Evolutionary conservation across 2,797 vertebrate species (phyloP), one percentile per base, ranked within the genome.

Genomic region (Hippocampus kuda): DNA sequence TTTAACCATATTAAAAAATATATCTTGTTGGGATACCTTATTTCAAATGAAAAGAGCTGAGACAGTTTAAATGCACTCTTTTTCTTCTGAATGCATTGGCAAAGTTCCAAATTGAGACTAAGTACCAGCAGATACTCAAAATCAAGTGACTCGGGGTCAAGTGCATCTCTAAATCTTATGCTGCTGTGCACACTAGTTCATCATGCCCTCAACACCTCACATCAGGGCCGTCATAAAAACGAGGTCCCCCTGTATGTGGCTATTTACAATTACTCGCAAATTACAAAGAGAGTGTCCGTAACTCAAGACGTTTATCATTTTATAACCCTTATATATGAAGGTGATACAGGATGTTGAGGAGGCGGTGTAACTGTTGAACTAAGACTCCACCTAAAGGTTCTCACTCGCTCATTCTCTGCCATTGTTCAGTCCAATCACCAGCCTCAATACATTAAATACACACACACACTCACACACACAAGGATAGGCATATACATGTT

Each of bases 351-450:
- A 15, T 46, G 42, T 15, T 13, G 38, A 18, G 6, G 6, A 5
- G n/a, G 22, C 2, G 22, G n/a, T 46, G 11, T 27, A 9, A 24
- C 5, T 65, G 13, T 13, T 85, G 80, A 86, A 81, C 83, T 81
- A 70, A 85, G 80, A 85, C 83, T 70, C 69, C 73, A 77, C 81
- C 82, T 80, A 67, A 51, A 76, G 48, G 74, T 53, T 71, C 34
- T 62, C 67, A 67, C 22, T 68, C 54, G 26, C 20, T 18, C 20
- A 44, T 75, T 48, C 65, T 68, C 61, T 67, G n/a, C 41, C 13
- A 4, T 64, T 68, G 67, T 75, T 79, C 70, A 67, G 56, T 62
- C 63, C 69, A 81, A 77, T 82, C 70, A 74, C 66, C 77, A 74
- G 74, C 73, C 79, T 78, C 75, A 78, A 72, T 83, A 78, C 81